These are phyloP conservation scores for Poecile montanus DNA, from an alignment of 2,797 vertebrate species.

Conservation along the genomic window DNA sequence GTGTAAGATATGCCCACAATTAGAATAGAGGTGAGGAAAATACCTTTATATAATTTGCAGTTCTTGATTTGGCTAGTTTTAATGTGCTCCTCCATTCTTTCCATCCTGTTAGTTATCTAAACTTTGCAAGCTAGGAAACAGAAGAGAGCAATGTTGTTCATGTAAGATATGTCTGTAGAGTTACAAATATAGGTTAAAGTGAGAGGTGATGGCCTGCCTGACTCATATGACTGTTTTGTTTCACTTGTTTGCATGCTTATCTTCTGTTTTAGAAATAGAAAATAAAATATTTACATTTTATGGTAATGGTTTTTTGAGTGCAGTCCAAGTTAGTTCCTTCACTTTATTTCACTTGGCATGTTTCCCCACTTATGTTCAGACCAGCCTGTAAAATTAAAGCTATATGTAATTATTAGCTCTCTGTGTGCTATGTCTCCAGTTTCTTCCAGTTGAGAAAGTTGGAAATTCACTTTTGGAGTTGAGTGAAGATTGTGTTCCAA, in stretches of 20 bases:
- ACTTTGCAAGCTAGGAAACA: background rate
- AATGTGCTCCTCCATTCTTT: background rate
- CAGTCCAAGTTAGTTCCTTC: constrained; percentile 15
- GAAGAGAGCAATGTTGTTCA: background rate
- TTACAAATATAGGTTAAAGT: background rate
- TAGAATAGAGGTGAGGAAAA: background rate
- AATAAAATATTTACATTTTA: constrained; percentile 27
- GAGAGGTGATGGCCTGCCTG: background rate
- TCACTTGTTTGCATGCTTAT: constrained; percentile 13
- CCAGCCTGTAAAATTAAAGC: background rate
- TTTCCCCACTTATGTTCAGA: background rate
- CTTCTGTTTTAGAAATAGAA: constrained; percentile 14
- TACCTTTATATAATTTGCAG: background rate
- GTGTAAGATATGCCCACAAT: background rate
- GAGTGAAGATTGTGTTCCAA: background rate
- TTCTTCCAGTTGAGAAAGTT: background rate
- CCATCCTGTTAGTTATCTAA: background rate
- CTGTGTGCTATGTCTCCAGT: background rate
- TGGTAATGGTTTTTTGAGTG: background rate
- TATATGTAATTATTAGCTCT: background rate
- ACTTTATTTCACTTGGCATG: background rate
- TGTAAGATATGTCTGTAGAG: background rate
- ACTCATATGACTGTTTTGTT: background rate
- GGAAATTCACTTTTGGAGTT: background rate
- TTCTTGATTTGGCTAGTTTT: background rate